Base-by-base conservation (phyloP, 2,888 invertebrate genomes). In the Acanthosepion lycidas region DNA sequence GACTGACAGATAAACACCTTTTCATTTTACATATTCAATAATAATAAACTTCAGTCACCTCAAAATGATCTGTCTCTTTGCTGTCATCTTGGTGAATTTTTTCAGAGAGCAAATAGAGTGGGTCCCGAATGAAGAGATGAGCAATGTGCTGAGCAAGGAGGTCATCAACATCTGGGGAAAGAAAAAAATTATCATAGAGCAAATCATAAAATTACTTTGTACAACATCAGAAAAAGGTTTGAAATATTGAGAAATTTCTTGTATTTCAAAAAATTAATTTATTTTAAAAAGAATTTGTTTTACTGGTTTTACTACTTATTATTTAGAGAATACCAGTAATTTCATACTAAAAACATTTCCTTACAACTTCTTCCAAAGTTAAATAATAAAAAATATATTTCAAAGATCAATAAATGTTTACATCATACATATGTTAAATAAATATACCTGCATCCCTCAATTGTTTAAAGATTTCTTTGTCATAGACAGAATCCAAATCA, bases 41-140 rank as follows among this genome's bases (percentile, higher is more conserved):
- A 12, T 15, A 78, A n/a, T 78, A 78, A 55, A 94, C n/a, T 33
- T 26, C 33, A 91, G 55, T 96, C 97, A 99, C 99, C 98, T 99
- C 99, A 98, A 99, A 99, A 97, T 99, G 99, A 97, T 99, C 99
- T 0, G 99, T 99, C 97, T 99, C 99, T 96, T 98, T 98, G 91
- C 98, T 98, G 97, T 99, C 99, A 97, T 99, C 98, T 97, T 99
- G 99, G 97, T 99, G 97, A 28, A 99, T 98, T 97, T 99, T 99
- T 97, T 99, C 99, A 48, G 98, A 98, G 98, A 99, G 99, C 94
- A 99, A 98, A 9, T 99, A 99, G 8, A 99, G 98, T 0, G 99
- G 98, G 97, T 99, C 99, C 94, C 99, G 98, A 95, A 99, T 99
- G 97, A 99, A 99, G 95, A 99, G 98, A 98, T 99, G 99, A 28